Evolutionary conservation across 2,797 vertebrate genomes (phyloP).

Genomic region (Phylloscopus collybita): DNA sequence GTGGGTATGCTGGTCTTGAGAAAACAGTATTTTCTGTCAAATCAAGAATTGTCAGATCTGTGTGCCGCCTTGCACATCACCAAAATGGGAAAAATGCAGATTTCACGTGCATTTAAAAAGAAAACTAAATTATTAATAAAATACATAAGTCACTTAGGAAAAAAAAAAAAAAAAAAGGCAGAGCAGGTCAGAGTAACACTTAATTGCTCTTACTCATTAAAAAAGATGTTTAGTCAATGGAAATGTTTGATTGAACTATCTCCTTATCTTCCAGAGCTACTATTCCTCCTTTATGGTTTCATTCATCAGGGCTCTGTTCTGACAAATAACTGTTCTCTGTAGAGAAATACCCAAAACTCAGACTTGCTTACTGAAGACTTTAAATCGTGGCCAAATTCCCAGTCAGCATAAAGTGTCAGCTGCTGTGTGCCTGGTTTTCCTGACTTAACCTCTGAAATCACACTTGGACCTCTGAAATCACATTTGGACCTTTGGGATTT

Average conservation of each 20-base stretch:
- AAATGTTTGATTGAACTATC: background rate
- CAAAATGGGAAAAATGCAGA: background rate
- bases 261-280: background rate
- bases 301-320: background rate
- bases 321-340: background rate
- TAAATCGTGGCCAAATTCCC: background rate
- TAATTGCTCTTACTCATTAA: background rate
- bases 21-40: constrained; percentile 42
- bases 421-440: background rate
- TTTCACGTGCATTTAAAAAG: background rate
- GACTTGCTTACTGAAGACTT: background rate
- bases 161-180: background rate
- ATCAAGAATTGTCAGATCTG: background rate
- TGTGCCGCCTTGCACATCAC: background rate
- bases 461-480: background rate
- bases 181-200: background rate
- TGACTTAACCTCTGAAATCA: background rate
- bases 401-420: background rate
- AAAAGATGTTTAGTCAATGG: background rate
- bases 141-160: background rate
- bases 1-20: background rate
- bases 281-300: background rate
- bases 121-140: background rate
- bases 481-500: background rate
- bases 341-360: background rate